phyloP scores from a whole-genome alignment of 2,888 invertebrate species.

The Kryphioiulus occultus region DNA sequence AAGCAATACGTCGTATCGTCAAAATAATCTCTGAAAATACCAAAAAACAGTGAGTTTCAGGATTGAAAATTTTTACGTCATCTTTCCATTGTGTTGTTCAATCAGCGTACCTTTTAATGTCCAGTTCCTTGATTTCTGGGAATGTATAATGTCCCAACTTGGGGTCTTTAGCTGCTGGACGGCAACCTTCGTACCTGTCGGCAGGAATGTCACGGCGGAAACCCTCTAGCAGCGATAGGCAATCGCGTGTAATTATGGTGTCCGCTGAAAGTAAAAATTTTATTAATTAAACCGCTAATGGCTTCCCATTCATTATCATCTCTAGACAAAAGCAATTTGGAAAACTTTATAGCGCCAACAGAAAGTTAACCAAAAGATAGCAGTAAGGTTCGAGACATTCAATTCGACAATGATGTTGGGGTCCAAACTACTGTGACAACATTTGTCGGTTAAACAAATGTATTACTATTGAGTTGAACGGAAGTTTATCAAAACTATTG shows the following conservation, averaged over 20 bases:
- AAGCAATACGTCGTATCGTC: slow-evolving; percentile 86
- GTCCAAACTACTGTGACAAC: too few relatives aligned
- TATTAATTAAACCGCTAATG: too few relatives aligned
- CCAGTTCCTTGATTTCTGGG: slow-evolving; percentile 83
- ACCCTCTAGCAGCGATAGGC: slow-evolving; percentile 78
- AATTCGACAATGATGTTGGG: too few relatives aligned
- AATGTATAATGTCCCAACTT: slow-evolving; percentile 86
- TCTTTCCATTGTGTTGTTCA: too few relatives aligned
- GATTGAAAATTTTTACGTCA: background rate
- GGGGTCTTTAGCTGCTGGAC: slow-evolving; percentile 79
- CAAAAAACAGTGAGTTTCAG: slow-evolving; percentile 54
- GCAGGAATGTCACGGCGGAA: slow-evolving; percentile 87
- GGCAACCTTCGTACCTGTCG: slow-evolving; percentile 89
- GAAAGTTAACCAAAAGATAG: too few relatives aligned
- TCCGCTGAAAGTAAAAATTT: slow-evolving; percentile 68
- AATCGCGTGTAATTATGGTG: slow-evolving; percentile 81
- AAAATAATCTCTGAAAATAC: slow-evolving; percentile 73
- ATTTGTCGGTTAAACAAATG: too few relatives aligned
- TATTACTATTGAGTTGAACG: too few relatives aligned
- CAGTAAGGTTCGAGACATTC: too few relatives aligned
- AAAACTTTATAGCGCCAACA: background rate
- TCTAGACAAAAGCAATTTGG: too few relatives aligned
- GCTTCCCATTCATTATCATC: too few relatives aligned
- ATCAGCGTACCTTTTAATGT: slow-evolving; percentile 77
- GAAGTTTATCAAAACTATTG: too few relatives aligned